Percentiles rank a stretch among this genome's conserved stretches.
phyloP scores from a whole-genome alignment of 92 coral and sea anemone genomes.

The Parazoanthus swiftii region DNA sequence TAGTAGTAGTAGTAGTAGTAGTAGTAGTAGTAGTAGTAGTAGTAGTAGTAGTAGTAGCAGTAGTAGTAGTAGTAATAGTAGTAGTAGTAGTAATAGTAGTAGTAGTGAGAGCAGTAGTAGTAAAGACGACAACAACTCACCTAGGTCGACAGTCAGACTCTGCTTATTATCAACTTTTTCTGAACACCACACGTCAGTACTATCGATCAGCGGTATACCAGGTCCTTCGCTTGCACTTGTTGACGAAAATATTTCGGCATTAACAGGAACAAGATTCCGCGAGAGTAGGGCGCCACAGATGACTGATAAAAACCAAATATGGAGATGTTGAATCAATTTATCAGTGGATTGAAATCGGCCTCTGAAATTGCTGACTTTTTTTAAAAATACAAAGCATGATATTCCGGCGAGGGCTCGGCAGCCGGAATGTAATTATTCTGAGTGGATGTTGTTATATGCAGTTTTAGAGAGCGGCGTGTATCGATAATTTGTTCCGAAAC shows the following conservation, averaged over 20 bases:
- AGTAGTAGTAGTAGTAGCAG: no score
- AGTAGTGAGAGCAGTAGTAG: neutral
- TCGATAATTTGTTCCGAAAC: no score
- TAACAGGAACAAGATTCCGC: neutral
- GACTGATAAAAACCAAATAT: neutral
- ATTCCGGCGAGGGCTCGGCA: no score
- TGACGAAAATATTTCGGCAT: conserved; percentile 24
- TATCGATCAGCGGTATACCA: conserved; percentile 33
- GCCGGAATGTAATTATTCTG: no score
- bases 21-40: no score
- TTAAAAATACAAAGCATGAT: no score
- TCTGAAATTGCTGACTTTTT: no score
- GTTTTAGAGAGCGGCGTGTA: no score
- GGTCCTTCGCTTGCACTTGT: conserved; percentile 49
- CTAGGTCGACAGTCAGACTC: conserved; percentile 4
- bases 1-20: no score
- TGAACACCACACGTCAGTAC: conserved; percentile 13
- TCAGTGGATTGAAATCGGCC: neutral
- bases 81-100: no score
- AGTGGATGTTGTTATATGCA: no score
- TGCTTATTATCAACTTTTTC: conserved; percentile 6
- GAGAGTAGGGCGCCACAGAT: conserved; percentile 9
- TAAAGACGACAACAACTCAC: neutral
- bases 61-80: no score
- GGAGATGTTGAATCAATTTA: neutral